Conservation (phyloP, 1,140 invertebrate genomes). For the Bradynema listronoti region DNA sequence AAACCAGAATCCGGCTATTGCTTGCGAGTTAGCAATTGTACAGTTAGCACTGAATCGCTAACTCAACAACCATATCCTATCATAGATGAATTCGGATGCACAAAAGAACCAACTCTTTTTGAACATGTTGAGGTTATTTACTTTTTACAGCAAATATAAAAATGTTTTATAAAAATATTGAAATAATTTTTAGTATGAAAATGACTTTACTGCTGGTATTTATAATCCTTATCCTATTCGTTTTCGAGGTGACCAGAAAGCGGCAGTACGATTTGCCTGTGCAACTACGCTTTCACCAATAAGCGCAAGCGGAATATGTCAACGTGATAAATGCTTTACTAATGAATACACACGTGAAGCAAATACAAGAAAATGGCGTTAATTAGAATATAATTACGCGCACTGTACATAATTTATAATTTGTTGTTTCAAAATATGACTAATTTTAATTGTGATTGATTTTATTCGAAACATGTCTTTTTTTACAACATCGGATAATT, state of each 20-base stretch:
- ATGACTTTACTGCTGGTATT: constrained; percentile 44
- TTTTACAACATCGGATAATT: background rate
- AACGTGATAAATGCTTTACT: constrained; percentile 28
- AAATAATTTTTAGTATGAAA: constrained; percentile 36
- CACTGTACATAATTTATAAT: no score
- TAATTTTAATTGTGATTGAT: background rate
- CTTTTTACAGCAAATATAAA: background rate
- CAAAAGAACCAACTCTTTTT: constrained; percentile 38
- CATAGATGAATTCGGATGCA: constrained; percentile 40
- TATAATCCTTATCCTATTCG: constrained; percentile 44
- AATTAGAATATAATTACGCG: background rate
- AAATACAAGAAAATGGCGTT: constrained; percentile 32
- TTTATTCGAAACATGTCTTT: background rate
- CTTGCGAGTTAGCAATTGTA: constrained; percentile 34
- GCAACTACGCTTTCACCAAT: constrained; percentile 20
- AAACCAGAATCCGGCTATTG: constrained; percentile 37
- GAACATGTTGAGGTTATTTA: constrained; percentile 39
- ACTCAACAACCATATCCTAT: constrained; percentile 34
- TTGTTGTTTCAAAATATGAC: no score
- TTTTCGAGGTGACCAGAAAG: constrained; percentile 29
- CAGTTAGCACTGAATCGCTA: constrained; percentile 27
- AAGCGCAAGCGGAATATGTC: constrained; percentile 13
- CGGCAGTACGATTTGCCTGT: constrained; percentile 38
- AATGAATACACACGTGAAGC: no score
- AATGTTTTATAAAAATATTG: background rate